Evolutionary conservation across 2,888 invertebrate species (phyloP), one percentile per base, ranked within the genome.

Genomic region (Resseliella maxima): DNA sequence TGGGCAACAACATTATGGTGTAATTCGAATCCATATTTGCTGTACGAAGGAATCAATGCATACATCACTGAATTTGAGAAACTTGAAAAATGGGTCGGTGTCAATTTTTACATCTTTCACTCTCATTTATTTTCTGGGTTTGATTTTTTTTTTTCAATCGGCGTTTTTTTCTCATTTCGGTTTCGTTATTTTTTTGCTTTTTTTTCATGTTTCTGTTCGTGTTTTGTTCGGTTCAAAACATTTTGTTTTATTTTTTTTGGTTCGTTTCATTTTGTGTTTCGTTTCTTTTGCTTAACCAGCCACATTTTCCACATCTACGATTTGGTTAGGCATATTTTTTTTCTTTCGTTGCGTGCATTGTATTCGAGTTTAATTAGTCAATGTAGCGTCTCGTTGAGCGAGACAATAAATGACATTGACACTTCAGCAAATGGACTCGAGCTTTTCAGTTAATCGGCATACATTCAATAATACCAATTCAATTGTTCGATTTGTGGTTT

Each of bases 1-100:
- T 98, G 98, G 98, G 94, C 96, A 0, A 95, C 95, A 90, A 97
- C 96, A 0, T 90, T 97, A 18, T 98, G 98, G 98, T 94, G 93
- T 10, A 95, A 98, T 90, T 92, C 98, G 85, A 95, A 97, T 90
- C 95, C 98, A 0, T 95, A 96, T 89, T 94, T 95, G 0, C 91
- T 98, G 91, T 93, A 96, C 12, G 96, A 97, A 87, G 97, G 97
- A 3, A 97, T 98, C 89, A 97, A 98, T 88, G 93, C 93, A 88
- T 97, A 95, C 91, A 92, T 97, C 87, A 95, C 94, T 89, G 95
- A 95, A 88, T 96, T 95, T 89, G 92, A 96, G 86, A 95, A 94
- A 90, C 90, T 98, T 87, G 93, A 96, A 0, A 94, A 94, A 89
- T 90, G 90, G 35, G 92, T 94, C 85, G 92, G 94, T 85, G 89